phyloP scores from a whole-genome alignment of 1,140 invertebrate species.

The Bombus consobrinus region DNA sequence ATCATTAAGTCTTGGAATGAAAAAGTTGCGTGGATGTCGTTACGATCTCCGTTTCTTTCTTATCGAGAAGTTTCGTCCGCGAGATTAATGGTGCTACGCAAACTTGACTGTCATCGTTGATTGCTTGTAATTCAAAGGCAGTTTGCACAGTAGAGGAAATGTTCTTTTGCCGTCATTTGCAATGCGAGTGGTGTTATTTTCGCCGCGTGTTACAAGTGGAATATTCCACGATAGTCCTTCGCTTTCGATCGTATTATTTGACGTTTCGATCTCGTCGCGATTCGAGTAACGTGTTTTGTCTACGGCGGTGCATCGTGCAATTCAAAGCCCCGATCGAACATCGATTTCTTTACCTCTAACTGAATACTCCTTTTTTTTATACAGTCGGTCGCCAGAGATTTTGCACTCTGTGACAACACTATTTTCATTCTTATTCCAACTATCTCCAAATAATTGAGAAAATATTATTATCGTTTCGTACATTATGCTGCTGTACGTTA shows the following conservation, averaged over 20 bases:
- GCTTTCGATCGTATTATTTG: conserved; percentile 12
- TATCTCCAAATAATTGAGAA: too few species aligned
- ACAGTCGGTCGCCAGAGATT: background rate
- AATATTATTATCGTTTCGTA: too few species aligned
- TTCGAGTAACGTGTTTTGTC: background rate
- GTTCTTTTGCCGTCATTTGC: conserved; percentile 12
- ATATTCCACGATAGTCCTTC: conserved; percentile 9
- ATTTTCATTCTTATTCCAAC: too few species aligned
- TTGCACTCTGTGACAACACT: too few species aligned
- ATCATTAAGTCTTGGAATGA: background rate
- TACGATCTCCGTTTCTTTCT: background rate
- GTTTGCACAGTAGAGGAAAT: background rate
- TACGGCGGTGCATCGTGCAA: background rate
- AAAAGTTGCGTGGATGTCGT: background rate
- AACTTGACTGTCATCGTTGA: background rate
- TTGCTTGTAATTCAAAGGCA: background rate
- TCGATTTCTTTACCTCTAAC: background rate
- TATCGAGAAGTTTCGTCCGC: background rate
- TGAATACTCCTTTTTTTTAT: background rate
- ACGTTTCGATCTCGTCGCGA: background rate
- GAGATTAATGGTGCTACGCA: background rate
- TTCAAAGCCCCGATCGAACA: background rate
- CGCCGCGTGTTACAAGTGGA: conserved; percentile 16
- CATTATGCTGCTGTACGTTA: too few species aligned
- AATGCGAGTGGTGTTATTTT: conserved; percentile 6